Conservation (phyloP, 2,113 vertebrate genomes). For the Cebus imitator region DNA sequence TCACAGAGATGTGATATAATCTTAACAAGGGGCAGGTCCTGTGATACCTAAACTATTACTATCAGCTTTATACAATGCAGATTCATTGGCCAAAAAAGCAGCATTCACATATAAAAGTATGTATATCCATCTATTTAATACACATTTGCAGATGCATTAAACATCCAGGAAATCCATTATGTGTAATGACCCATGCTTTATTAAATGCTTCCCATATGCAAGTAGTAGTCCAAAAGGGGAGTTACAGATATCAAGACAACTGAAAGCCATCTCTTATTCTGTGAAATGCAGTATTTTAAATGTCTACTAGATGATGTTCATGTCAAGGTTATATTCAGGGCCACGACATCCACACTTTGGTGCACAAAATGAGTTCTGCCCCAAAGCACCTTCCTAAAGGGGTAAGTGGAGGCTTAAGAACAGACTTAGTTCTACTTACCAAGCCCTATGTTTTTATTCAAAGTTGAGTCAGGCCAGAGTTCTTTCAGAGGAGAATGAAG, state of each 20-base stretch:
- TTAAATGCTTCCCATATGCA: not conserved
- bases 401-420: not conserved
- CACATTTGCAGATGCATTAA: slow-evolving; percentile 4
- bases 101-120: not conserved
- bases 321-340: not conserved
- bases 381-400: not conserved
- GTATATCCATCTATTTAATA: slow-evolving; percentile 16
- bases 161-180: slow-evolving; percentile 32
- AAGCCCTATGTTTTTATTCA: not conserved
- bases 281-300: not conserved
- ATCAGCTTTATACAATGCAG: not conserved
- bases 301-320: not conserved
- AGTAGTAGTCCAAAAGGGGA: not conserved
- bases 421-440: not conserved
- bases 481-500: not conserved
- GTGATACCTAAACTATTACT: not conserved
- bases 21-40: not conserved
- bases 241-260: not conserved
- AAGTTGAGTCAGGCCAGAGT: not conserved
- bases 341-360: not conserved
- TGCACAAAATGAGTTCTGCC: not conserved
- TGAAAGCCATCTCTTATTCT: not conserved
- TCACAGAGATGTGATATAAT: not conserved
- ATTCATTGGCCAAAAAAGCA: not conserved
- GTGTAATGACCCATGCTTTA: slow-evolving; percentile 4